Conservation (phyloP, 2,113 vertebrate genomes). For the Calidris pygmaea region DNA sequence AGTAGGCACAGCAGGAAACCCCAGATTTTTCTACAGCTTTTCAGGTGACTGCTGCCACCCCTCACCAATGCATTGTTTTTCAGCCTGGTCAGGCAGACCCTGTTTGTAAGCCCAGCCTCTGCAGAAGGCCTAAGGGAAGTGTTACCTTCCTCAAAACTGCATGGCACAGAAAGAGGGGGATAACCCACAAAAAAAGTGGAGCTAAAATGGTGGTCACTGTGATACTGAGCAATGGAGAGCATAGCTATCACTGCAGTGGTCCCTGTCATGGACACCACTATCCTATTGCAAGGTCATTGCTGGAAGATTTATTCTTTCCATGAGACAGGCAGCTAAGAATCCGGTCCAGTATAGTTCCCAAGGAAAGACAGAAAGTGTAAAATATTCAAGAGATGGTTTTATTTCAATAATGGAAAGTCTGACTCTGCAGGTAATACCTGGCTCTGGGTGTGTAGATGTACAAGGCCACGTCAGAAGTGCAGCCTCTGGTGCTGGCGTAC, state of each 20-base stretch:
- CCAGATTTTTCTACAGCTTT: neutral
- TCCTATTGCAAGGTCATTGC: neutral
- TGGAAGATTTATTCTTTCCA: neutral
- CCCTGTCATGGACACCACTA: accelerated
- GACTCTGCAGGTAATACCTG: neutral
- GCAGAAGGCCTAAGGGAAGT: neutral
- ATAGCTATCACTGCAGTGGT: accelerated
- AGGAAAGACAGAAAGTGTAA: neutral
- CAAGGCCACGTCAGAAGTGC: neutral
- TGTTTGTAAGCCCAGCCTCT: neutral
- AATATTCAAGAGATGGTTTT: neutral
- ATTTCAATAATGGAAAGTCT: neutral
- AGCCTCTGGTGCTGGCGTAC: neutral
- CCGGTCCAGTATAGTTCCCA: neutral
- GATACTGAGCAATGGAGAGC: neutral
- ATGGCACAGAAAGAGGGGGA: neutral
- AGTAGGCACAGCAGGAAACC: neutral
- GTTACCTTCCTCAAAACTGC: neutral
- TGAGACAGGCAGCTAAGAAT: neutral
- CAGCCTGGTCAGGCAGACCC: neutral
- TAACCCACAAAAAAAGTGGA: neutral
- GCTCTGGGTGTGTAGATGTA: neutral
- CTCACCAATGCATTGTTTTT: neutral
- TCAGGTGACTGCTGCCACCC: neutral
- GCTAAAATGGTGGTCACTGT: neutral